phyloP scores from a whole-genome alignment of 2,113 vertebrate species.

The Sinocyclocheilus grahami region DNA sequence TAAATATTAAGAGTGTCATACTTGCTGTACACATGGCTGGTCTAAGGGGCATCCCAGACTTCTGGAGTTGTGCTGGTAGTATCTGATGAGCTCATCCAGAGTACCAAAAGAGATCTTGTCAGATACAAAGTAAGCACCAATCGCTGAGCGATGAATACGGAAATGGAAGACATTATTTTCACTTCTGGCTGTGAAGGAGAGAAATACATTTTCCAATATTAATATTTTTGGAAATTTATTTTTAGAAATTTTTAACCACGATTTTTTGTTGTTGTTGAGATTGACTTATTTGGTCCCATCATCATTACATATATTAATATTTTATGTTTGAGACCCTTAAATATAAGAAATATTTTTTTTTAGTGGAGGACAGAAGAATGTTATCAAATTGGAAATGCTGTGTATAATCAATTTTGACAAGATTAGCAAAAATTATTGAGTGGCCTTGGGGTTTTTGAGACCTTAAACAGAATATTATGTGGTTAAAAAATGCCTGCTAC shows the following conservation, averaged over 20 bases:
- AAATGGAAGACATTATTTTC: slow-evolving; percentile 85
- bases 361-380: neutral
- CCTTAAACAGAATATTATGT: neutral
- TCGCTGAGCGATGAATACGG: slow-evolving; percentile 79
- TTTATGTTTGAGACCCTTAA: neutral
- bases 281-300: neutral
- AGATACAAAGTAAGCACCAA: slow-evolving; percentile 84
- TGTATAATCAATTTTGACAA: neutral
- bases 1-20: slow-evolving; percentile 60
- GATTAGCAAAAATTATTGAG: neutral
- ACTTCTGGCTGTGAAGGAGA: slow-evolving; percentile 75
- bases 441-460: neutral
- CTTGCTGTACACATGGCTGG: slow-evolving; percentile 83
- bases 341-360: neutral
- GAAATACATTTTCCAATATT: neutral
- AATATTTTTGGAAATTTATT: neutral
- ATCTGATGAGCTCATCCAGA: slow-evolving; percentile 83
- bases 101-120: slow-evolving; percentile 81
- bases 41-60: slow-evolving; percentile 80
- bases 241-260: neutral
- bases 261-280: neutral
- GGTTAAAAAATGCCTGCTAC: neutral
- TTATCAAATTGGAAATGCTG: neutral
- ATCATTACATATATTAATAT: neutral
- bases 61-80: slow-evolving; percentile 83